Base-by-base conservation (phyloP, 1,140 invertebrate genomes). In the Globodera ellingtonae region DNA sequence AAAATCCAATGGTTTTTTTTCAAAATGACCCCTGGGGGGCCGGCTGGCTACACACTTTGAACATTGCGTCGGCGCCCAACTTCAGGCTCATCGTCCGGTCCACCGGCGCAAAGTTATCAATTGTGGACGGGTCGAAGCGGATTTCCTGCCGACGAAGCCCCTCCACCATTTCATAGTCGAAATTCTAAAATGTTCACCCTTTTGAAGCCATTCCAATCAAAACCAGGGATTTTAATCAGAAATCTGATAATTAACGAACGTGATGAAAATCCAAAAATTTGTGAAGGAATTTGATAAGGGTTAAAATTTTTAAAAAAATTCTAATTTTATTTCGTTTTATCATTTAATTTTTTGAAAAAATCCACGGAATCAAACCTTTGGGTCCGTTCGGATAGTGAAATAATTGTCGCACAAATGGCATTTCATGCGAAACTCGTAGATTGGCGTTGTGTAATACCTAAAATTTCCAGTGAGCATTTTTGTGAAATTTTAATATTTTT, bases 391-490 rank as follows among this genome's bases (percentile, higher is more conserved):
- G 72, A 99, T 99, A 90, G 97, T 95, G 92, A 98, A 96, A 91
- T 99, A 94, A 91, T 98, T 99, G 87, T 91, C 94, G 90, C 98
- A 99, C 3, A 99, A 90, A 91, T 99, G 97, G 89, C 98, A 99
- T 90, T 99, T 99, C 97, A 99, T 99, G 82, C 95, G 92, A 90
- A 99, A 99, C 89, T 98, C 94, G 90, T 97, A 99, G 3, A 99
- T 92, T 0, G 97, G 97, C 1, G 98, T 99, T 4, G 94, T 95
- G 87, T 98, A 50, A n/a, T 24, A 75, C 46, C 50, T 72, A 98
- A 90, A 98, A 99, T 35, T 24, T 35, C 94, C 97, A 8, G 67
- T 24, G 7, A 35, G 5, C 6, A 69, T 6, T 24, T 69, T 69
- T 98, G 85, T 97, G 97, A 85, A 96, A 92, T 92, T 98, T 98